These are phyloP conservation scores for Listronotus bonariensis DNA, from an alignment of 1,140 invertebrate genomes.

Conservation along the genomic window DNA sequence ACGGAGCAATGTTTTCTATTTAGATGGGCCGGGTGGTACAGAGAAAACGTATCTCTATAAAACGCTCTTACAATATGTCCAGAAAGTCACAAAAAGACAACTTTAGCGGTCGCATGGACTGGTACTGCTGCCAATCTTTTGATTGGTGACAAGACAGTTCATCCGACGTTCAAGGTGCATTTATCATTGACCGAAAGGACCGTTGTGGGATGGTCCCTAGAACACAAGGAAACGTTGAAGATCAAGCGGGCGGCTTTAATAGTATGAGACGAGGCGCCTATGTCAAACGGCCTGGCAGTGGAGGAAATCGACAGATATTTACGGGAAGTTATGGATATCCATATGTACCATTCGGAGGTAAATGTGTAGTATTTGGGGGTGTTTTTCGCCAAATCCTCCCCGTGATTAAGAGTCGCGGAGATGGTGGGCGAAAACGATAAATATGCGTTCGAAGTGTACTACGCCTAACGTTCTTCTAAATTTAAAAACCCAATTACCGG, in stretches of 20 bases:
- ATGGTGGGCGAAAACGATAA: no score
- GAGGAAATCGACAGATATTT: conserved; percentile 40
- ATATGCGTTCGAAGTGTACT: not conserved
- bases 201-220: not conserved
- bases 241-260: conserved; percentile 23
- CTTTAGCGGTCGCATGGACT: conserved; percentile 44
- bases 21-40: conserved; percentile 44
- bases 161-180: conserved; percentile 46
- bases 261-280: conserved; percentile 51
- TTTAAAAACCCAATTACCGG: not conserved
- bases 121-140: conserved; percentile 49
- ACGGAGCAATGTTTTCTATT: conserved; percentile 24
- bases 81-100: conserved; percentile 1
- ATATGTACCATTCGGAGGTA: conserved; percentile 44
- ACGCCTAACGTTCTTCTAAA: no score
- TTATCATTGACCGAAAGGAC: not conserved
- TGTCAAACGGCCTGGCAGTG: conserved; percentile 41
- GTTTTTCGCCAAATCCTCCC: conserved; percentile 46
- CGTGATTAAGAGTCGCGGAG: no score
- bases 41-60: conserved; percentile 47
- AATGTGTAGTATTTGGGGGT: conserved; percentile 44
- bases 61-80: conserved; percentile 31
- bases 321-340: conserved; percentile 31
- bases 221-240: not conserved
- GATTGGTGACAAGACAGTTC: conserved; percentile 42